Base-by-base conservation (phyloP, 2,113 vertebrate genomes). In the Alethe diademata region DNA sequence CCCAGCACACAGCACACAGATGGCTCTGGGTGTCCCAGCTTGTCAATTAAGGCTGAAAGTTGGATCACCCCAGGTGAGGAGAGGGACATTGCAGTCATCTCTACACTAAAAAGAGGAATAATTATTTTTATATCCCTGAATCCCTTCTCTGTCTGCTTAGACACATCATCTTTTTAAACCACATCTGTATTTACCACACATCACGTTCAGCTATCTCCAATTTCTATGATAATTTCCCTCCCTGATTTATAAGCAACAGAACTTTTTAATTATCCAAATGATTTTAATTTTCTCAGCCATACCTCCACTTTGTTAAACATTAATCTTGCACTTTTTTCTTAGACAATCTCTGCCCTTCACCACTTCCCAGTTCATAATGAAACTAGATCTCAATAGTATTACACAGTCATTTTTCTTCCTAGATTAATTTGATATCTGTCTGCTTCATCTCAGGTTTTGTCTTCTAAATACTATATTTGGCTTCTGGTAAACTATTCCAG, bases 211-310 rank as follows among this genome's bases (percentile, higher is more conserved):
- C 92, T 74, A 17, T 69, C 71, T 90, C 79, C 69, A 86, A 64
- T 96, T 95, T 96, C 92, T 93, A 78, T 96, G 92, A 91, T 95
- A 93, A 94, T 97, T 96, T 86, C 53, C 40, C 74, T 80, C 72
- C 67, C 66, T 96, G 86, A 96, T 93, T 95, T 95, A 92, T 84
- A 93, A 93, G 86, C 70, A 93, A 78, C 28, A 60, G 69, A 60
- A 54, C 45, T 92, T 94, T 94, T 93, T 93, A 96, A 96, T 96
- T 95, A 94, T 92, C 80, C 70, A 71, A 72, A 78, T 91, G 42
- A 92, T 92, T 96, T 94, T 95, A 78, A 97, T 94, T 95, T 95
- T 56, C 86, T 89, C 89, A 86, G 87, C 74, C 72, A 61, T 95
- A 94, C 92, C 88, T 95, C 56, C 62, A 76, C 70, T 96, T 94